Evolutionary conservation across 1,140 invertebrate species (phyloP), one percentile per base, ranked within the genome.

Genomic region (Hyles vespertilio): DNA sequence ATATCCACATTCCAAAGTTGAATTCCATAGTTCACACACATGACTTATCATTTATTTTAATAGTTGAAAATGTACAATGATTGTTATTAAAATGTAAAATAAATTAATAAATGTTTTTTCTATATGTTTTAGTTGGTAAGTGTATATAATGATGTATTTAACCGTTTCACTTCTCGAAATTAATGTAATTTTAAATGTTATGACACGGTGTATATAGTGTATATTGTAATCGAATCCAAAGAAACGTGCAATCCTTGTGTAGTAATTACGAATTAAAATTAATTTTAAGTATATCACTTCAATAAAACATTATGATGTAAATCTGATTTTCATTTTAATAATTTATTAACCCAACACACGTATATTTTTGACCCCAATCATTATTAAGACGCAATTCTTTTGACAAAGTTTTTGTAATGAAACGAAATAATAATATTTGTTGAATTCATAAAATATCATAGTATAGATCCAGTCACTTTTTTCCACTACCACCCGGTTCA

Each of bases 221-320:
- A 82, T 63, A 70, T 74, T 64, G 60, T 83, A 67, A 81, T 81
- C 74, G 67, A 72, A 71, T 57, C 81, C 80, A 84, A 87, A 84
- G 80, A 87, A 72, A 77, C 64, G 84, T 87, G 84, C 81, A 87
- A 87, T 87, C 77, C 62, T 80, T 60, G 67, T 73, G 67, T 81
- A 71, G 63, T 77, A 67, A 76, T 83, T 78, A 77, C 73, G 67
- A 77, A 67, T 72, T 74, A 69, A 72, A 71, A 73, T 69, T 68
- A 71, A 70, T 63, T 74, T 63, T 78, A 77, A 74, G 66, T 52
- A 62, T 75, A 70, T 81, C 80, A 84, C 77, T 81, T 87, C 77
- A 87, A 84, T 87, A 84, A 82, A 85, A 77, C 67, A 79, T 70
- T 12, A 60, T 53, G 58, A 61, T 51, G 32, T 34, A 34, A 34